Base-by-base conservation (phyloP, 2,888 invertebrate genomes). In the Leptogaster cylindrica region DNA sequence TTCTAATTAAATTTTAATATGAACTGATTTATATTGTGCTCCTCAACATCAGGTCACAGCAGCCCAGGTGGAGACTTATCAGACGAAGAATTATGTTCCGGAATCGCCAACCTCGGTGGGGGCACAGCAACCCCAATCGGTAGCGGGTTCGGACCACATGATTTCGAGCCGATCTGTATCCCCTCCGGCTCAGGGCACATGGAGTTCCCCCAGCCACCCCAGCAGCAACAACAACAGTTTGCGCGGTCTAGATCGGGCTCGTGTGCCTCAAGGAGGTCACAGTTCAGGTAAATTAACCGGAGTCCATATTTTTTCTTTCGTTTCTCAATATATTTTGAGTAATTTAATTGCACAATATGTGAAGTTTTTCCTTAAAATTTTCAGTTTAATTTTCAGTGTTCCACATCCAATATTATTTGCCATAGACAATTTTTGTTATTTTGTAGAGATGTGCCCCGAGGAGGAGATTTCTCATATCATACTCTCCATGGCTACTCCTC, bases 41-140 rank as follows among this genome's bases (percentile, higher is more conserved):
- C 33, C n/a, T 7, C 10, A 64, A 46, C 31, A 71, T 41, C 28
- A 81, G 80, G 80, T 79, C 80, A 81, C 81, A 79, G 81, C 81
- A 81, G 81, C 80, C 81, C 81, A 80, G 80, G 81, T 81, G 81
- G 81, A 81, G 81, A 81, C 77, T 73, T 81, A 81, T 81, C 81
- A 77, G 81, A 81, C 77, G 81, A 81, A 79, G 81, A 81, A 77
- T 39, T 81, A 76, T 81, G 79, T 76, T 73, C 77, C 76, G 80
- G 81, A 79, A 74, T 80, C 78, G 75, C 81, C 78, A 78, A 77
- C 75, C 75, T 80, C 77, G 73, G 61, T 73, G 77, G 76, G 65
- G 77, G 79, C 76, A 76, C 79, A 76, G 74, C 76, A 76, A 78
- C 80, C 73, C 79, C 81, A 74, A 77, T 79, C 77, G 79, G 77